Base-by-base conservation (phyloP, 2,888 invertebrate genomes). In the Lasiommata megera region DNA sequence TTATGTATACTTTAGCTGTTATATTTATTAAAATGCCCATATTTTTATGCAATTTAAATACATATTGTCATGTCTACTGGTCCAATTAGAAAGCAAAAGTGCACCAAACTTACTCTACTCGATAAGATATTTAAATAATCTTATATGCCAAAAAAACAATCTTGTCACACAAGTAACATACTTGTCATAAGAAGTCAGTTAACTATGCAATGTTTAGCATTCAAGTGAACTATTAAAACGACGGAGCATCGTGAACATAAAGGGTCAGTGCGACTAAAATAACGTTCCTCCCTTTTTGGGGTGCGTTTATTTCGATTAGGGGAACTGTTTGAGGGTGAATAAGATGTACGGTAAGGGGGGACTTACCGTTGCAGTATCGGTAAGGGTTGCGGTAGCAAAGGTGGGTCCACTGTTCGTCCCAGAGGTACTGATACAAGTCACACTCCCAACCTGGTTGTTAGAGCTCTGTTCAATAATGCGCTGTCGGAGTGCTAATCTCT, bases 401-500 rank as follows among this genome's bases (percentile, higher is more conserved):
- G 89, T 86, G 67, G 85, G 82, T 60, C 84, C 83, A 65, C 83
- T 83, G 69, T 84, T 88, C 62, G 82, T 68, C 50, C 79, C 77
- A 43, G 58, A 36, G 67, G 79, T 74, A 62, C 74, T 74, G 78
- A 70, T 83, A 67, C 76, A 60, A 40, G 70, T 52, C 47, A 72
- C 63, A 58, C 67, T 69, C 31, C 80, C 66, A 76, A 90, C 88
- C 80, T 92, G 91, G 78, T 92, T 92, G 73, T 92, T 91, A 9
- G 90, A 71, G 76, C 70, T 89, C 66, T 94, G 94, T 76, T 96
- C 96, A 76, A 96, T 94, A 72, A 96, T 94, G 77, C 96, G 94
- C 82, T 96, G 96, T 61, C 96, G 92, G 69, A 95, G 93, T 46
- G 96, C 96, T 75, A 96, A 91, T 77, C 96, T 93, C 84, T 96